phyloP scores from a whole-genome alignment of 2,888 invertebrate species.

The Nemapogon koenigi region DNA sequence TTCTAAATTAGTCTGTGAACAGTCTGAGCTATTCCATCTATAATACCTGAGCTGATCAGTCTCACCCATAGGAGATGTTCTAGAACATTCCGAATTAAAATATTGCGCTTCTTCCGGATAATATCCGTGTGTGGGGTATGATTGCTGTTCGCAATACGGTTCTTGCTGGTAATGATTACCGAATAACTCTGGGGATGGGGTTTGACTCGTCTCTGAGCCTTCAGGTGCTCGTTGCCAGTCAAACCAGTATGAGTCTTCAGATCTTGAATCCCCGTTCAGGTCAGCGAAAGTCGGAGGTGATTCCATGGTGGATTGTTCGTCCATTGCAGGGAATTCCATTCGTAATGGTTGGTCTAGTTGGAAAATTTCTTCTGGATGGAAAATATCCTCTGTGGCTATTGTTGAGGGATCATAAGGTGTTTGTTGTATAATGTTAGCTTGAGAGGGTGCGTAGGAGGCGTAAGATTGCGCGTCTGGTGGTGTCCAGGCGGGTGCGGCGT shows the following conservation, averaged over 20 bases:
- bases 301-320: conserved; percentile 49
- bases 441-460: conserved; percentile 31
- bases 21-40: conserved; percentile 38
- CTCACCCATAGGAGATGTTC: conserved; percentile 40
- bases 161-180: conserved; percentile 42
- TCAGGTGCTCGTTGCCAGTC: conserved; percentile 59
- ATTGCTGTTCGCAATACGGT: conserved; percentile 46
- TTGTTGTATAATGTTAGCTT: conserved; percentile 34
- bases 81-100: conserved; percentile 37
- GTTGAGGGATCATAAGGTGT: conserved; percentile 65
- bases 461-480: conserved; percentile 36
- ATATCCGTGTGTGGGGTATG: conserved; percentile 41
- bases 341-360: conserved; percentile 76
- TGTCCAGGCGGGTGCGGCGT: conserved; percentile 39
- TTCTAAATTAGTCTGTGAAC: conserved; percentile 35
- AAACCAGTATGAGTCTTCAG: conserved; percentile 65
- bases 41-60: conserved; percentile 44
- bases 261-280: conserved; percentile 72
- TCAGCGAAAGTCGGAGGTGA: conserved; percentile 77
- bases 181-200: conserved; percentile 64
- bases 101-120: conserved; percentile 53
- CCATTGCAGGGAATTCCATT: conserved; percentile 62
- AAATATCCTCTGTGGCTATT: conserved; percentile 70
- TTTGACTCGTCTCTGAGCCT: conserved; percentile 58
- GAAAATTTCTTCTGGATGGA: conserved; percentile 81